Evolutionary conservation across 2,797 vertebrate genomes (phyloP).

Genomic region (Tadarida brasiliensis): DNA sequence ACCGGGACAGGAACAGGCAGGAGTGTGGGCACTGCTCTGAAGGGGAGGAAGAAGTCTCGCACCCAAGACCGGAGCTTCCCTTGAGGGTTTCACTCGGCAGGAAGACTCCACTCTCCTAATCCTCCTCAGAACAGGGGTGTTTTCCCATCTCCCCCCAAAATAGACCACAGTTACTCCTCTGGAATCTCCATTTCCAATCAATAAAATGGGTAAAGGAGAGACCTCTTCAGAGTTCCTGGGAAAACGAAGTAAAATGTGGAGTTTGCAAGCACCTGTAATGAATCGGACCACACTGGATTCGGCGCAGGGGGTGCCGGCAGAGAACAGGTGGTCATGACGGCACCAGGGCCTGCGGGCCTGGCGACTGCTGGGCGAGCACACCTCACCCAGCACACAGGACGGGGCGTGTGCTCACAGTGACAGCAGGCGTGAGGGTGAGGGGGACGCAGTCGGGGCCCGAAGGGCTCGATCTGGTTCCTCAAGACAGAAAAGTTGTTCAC

Average conservation of each 20-base stretch:
- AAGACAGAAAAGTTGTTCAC: not conserved
- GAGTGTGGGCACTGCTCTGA: too few species aligned
- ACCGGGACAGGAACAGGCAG: not conserved
- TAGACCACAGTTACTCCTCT: not conserved
- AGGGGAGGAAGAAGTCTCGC: not conserved
- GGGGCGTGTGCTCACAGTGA: accelerated
- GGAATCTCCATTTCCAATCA: not conserved
- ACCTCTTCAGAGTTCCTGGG: not conserved
- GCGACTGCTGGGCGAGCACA: accelerated
- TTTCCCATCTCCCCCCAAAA: not conserved
- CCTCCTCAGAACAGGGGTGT: not conserved
- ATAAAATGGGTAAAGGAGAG: not conserved
- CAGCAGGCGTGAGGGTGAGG: not conserved
- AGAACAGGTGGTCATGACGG: accelerated
- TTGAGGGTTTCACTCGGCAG: not conserved
- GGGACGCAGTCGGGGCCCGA: not conserved
- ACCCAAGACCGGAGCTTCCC: not conserved
- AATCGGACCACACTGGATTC: too few species aligned
- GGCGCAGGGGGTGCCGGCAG: too few species aligned
- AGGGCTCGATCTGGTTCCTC: not conserved
- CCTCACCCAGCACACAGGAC: not conserved
- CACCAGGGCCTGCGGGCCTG: too few species aligned
- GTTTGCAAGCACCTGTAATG: not conserved
- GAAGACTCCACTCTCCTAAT: not conserved
- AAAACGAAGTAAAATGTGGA: not conserved